Evolutionary conservation across 2,888 invertebrate species (phyloP), one percentile per base, ranked within the genome.

Genomic region (Automeris io): DNA sequence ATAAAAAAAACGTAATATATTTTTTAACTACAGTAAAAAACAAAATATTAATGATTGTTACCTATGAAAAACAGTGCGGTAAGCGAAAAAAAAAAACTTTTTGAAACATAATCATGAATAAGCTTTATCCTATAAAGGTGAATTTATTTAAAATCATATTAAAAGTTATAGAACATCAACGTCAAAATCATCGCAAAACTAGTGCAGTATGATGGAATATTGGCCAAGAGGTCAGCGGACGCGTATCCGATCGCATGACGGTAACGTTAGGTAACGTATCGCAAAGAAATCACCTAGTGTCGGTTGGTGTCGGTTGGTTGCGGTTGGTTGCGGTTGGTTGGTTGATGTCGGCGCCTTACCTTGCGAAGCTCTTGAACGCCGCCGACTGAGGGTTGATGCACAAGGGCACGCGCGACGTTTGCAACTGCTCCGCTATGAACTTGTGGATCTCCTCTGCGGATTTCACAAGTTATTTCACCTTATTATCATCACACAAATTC

Each of bases 361-460:
- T 99, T 90, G 98, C 96, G 92, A 99, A 99, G 91, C 97, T 98
- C 91, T 98, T 98, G 91, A 98, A 99, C 82, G 99, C 98, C 80
- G 98, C 98, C 73, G 98, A 98, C 88, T 98, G 97, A 65, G 99
- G 99, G 89, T 99, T 99, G 90, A 99, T 99, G 91, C 99, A 99
- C 63, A 99, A 91, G 57, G 99, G 99, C 63, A 99, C 97, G 57
- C 97, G 93, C 71, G 95, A 95, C 69, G 96, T 95, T 80, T 96
- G 95, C 76, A 96, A 90, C 85, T 98, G 97, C 85, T 98, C 98
- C 70, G 96, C 94, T 83, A 99, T 98, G 88, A 98, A 98, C 89
- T 96, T 96, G 91, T 98, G 98, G 91, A 99, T 95, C 90, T 97
- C 97, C 91, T 98, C 99, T 96, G 93, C 43, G 62, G 54, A 61